Conservation (phyloP, 2,113 vertebrate species). For the Psammodynastes pulverulentus region DNA sequence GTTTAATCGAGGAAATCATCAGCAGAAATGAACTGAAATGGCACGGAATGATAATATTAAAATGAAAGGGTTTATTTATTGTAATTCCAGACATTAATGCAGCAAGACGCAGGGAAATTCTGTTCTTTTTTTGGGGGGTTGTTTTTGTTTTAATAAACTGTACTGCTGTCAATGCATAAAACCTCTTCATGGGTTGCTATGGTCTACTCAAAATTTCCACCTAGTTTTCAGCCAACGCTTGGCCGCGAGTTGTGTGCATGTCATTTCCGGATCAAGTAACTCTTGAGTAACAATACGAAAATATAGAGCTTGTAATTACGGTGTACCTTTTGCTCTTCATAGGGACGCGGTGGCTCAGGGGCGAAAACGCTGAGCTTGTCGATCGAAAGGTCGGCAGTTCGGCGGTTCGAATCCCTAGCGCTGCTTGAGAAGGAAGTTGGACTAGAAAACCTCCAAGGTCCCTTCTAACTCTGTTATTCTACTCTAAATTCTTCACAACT, state of each 20-base stretch:
- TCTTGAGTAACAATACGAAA: not conserved
- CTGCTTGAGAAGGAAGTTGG: not conserved
- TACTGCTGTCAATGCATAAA: not conserved
- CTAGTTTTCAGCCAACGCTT: not conserved
- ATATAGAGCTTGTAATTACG: not conserved
- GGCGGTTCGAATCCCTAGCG: too few species aligned
- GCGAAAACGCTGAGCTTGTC: too few species aligned
- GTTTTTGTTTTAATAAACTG: not conserved
- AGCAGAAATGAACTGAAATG: conserved; percentile 22
- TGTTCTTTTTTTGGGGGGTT: not conserved
- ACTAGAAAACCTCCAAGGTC: not conserved
- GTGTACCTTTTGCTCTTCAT: not conserved
- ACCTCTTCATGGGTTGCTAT: not conserved
- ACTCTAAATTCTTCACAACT: not conserved
- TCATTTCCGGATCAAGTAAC: not conserved
- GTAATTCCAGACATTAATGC: conserved; percentile 31
- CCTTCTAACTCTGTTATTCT: not conserved
- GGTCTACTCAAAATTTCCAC: not conserved
- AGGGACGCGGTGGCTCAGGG: too few species aligned
- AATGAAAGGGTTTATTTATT: conserved; percentile 20
- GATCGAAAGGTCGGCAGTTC: too few species aligned
- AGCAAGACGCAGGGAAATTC: conserved; percentile 18
- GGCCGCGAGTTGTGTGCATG: too few species aligned
- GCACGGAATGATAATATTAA: conserved; percentile 27
- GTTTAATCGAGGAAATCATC: conserved; percentile 32